These are phyloP conservation scores for Sweltsa coloradensis DNA, from an alignment of 1,140 invertebrate genomes.

Conservation along the genomic window DNA sequence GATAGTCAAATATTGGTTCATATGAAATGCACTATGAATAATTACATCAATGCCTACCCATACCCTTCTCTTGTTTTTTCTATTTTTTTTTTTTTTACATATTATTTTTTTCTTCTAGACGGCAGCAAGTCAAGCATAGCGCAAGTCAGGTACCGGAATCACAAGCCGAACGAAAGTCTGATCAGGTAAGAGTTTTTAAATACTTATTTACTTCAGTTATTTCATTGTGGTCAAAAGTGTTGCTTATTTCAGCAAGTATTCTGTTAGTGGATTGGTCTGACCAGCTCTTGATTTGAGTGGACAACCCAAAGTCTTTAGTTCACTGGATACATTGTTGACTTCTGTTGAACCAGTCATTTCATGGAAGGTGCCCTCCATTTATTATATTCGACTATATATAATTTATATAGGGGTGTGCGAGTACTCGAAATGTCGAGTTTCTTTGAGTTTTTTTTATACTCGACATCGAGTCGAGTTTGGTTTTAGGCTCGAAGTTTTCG, in stretches of 20 bases:
- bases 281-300: too few relatives aligned
- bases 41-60: not conserved
- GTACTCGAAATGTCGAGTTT: too few relatives aligned
- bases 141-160: slow-evolving; percentile 41
- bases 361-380: not conserved
- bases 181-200: slow-evolving; percentile 41
- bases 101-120: slow-evolving; percentile 31
- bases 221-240: slow-evolving; percentile 1
- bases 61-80: not conserved
- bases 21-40: too few relatives aligned
- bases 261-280: too few relatives aligned
- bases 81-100: slow-evolving; percentile 12
- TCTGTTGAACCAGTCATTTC: not conserved
- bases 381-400: too few relatives aligned
- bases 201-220: not conserved
- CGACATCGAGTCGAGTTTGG: too few relatives aligned
- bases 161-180: slow-evolving; percentile 56
- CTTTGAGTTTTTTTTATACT: too few relatives aligned
- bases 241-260: too few relatives aligned
- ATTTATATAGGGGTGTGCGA: too few relatives aligned
- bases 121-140: slow-evolving; percentile 37
- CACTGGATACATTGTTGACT: not conserved
- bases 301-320: too few relatives aligned
- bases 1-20: too few relatives aligned
- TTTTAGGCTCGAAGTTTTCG: too few relatives aligned